Base-by-base conservation (phyloP, 2,888 invertebrate species). In the Tricholauxania praeusta region DNA sequence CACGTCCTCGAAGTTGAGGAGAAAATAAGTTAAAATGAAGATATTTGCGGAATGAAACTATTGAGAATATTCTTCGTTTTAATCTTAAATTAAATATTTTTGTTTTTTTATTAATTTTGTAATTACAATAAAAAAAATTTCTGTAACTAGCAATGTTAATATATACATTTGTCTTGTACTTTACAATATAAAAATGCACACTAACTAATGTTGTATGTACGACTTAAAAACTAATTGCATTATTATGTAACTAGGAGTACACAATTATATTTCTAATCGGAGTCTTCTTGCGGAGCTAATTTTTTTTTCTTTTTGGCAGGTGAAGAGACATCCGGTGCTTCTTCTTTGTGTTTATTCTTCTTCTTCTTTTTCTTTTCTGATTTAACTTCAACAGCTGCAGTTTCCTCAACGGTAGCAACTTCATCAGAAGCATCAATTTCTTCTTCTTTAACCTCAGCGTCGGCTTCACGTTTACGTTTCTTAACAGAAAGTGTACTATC, bases 401-500 rank as follows among this genome's bases (percentile, higher is more conserved):
- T 78, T 19, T 63, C 89, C 80, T 79, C 90, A 89, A 72, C 74
- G 80, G 52, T 89, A 28, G 73, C 77, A 19, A 72, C 75, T 10
- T 52, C 66, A 7, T 72, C 79, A 39, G 90, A 89, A 1, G 12
- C 52, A 88, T 7, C 88, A 80, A 79, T 89, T 57, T 81, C 51
- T 51, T 86, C 60, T 87, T 88, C 78, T 63, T 67, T 89, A 88
- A n/a, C 88, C 79, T 79, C 77, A 12, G 68, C 72, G 55, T 73
- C 71, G 4, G 70, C 71, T 68, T 77, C 81, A 17, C 89, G 86
- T 79, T 91, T 91, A 64, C 86, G 82, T 72, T 87, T 86, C 75
- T 86, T 86, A 0, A 80, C 80, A 7, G 92, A 91, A 55, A 97
- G 85, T 0, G 96, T 96, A 60, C 94, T 94, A 88, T 98, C 98